Conservation (phyloP, 2,113 vertebrate species). For the Nothoprocta pentlandii region DNA sequence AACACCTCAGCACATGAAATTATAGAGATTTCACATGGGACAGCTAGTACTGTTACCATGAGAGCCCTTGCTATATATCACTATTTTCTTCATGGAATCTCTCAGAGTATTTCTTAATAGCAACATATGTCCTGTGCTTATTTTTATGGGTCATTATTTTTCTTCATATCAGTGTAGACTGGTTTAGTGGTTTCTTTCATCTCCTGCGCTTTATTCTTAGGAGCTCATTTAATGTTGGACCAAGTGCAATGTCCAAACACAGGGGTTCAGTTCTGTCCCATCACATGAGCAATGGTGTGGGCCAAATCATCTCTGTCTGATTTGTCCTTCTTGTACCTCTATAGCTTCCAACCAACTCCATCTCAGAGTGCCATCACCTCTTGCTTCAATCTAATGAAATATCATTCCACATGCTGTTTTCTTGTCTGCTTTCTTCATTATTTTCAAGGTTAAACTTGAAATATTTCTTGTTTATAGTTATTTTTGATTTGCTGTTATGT, state of each 20-base stretch:
- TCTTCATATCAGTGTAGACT: not conserved
- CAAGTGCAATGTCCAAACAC: not conserved
- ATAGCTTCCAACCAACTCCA: not conserved
- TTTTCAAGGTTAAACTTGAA: not conserved
- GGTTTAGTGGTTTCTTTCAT: conserved; percentile 11
- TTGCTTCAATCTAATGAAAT: not conserved
- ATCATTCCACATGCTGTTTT: not conserved
- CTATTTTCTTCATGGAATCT: not conserved
- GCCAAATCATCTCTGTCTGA: not conserved
- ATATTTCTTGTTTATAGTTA: not conserved
- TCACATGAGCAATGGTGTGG: not conserved
- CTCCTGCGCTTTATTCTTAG: not conserved
- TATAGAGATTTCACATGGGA: not conserved
- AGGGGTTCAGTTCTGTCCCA: not conserved
- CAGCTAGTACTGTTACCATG: not conserved
- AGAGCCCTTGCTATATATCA: not conserved
- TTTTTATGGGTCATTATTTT: not conserved
- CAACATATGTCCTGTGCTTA: not conserved
- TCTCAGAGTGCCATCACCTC: not conserved
- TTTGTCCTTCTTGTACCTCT: not conserved
- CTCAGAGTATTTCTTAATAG: not conserved
- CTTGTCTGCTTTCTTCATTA: not conserved
- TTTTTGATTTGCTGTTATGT: not conserved
- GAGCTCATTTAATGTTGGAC: not conserved
- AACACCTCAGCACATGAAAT: not conserved